These are phyloP conservation scores for Cranoglanis bouderius DNA, from an alignment of 2,113 vertebrate species.

Conservation along the genomic window DNA sequence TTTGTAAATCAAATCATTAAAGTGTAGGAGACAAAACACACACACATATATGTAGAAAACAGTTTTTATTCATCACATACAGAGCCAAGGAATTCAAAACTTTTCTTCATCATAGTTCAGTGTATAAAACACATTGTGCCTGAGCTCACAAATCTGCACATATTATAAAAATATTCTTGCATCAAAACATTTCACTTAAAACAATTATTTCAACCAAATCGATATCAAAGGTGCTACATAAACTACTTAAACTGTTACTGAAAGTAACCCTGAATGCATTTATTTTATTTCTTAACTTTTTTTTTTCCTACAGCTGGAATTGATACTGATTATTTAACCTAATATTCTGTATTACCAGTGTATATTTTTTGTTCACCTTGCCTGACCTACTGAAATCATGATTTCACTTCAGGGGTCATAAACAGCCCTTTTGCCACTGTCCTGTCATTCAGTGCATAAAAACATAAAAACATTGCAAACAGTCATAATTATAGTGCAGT, in stretches of 20 bases:
- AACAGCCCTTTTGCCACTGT: neutral
- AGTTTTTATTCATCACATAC: constrained; percentile 9
- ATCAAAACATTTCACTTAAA: neutral
- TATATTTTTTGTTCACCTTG: neutral
- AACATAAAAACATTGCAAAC: constrained; percentile 28
- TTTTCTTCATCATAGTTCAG: constrained; percentile 9
- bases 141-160: neutral
- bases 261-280: neutral
- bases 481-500: constrained; percentile 55
- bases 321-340: neutral
- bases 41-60: neutral
- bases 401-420: neutral
- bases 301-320: neutral
- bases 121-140: neutral
- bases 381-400: neutral
- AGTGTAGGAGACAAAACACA: neutral
- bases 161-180: neutral
- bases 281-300: neutral
- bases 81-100: constrained; percentile 2
- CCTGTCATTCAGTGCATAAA: constrained; percentile 34
- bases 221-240: neutral
- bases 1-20: neutral
- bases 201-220: neutral
- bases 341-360: neutral
- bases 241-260: neutral